Evolutionary conservation across 2,113 vertebrate genomes (phyloP).

Genomic region (Macrotus californicus): DNA sequence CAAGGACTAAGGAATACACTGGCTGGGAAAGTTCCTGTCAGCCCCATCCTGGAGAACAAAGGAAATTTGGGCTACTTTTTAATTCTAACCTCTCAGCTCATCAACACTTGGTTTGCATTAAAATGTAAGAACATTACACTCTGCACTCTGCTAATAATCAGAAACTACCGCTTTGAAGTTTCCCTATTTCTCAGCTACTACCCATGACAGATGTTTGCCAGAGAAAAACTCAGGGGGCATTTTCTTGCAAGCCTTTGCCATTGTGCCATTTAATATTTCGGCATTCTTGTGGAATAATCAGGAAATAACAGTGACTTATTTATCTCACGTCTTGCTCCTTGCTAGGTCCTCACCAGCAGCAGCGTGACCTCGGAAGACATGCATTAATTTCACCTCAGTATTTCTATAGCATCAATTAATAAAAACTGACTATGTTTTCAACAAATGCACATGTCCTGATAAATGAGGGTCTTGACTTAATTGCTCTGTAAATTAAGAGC

Average conservation of each 20-base stretch:
- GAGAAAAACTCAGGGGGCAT: conserved; percentile 79
- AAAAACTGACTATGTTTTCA: conserved; percentile 95
- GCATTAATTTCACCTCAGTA: conserved; percentile 94
- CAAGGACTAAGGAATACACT: conserved; percentile 39
- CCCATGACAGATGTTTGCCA: conserved; percentile 86
- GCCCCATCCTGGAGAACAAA: conserved; percentile 78
- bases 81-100: conserved; percentile 82
- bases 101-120: conserved; percentile 81
- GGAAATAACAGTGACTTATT: conserved; percentile 82
- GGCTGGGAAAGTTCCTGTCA: conserved; percentile 76
- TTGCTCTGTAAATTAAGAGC: conserved; percentile 99
- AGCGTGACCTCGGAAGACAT: conserved; percentile 89
- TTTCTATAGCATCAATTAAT: conserved; percentile 96
- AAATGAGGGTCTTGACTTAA: conserved; percentile 97
- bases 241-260: conserved; percentile 77
- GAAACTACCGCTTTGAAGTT: conserved; percentile 82
- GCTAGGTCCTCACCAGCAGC: conserved; percentile 80
- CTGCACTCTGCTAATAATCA: conserved; percentile 80
- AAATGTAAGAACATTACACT: conserved; percentile 82
- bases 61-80: conserved; percentile 81
- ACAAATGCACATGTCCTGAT: conserved; percentile 95
- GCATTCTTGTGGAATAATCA: conserved; percentile 82
- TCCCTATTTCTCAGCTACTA: conserved; percentile 79
- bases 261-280: conserved; percentile 80
- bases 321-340: conserved; percentile 83